phyloP scores from a whole-genome alignment of 2,888 invertebrate species.

The Polymixis flavicincta region DNA sequence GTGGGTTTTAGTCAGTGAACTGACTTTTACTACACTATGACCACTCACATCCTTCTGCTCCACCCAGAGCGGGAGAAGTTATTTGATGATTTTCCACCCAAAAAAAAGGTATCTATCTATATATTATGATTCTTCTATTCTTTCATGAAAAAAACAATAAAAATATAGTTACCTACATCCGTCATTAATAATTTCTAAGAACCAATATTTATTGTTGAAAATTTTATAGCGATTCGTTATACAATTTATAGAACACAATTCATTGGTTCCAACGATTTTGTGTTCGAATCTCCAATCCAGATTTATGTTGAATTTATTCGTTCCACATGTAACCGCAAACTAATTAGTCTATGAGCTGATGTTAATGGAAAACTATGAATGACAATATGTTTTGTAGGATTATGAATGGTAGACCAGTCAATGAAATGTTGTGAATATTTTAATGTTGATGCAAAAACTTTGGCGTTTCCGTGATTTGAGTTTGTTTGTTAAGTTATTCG shows the following conservation, averaged over 20 bases:
- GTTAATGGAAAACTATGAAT: constrained; percentile 47
- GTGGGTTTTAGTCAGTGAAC: too few species aligned
- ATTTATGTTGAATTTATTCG: constrained; percentile 56
- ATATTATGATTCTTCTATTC: constrained; percentile 40
- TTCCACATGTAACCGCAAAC: constrained; percentile 55
- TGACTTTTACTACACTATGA: too few species aligned
- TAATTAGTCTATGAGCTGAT: constrained; percentile 60
- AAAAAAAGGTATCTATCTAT: background rate
- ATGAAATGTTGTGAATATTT: constrained; percentile 4
- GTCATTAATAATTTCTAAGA: constrained; percentile 69
- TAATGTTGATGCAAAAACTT: background rate
- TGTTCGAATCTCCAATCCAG: constrained; percentile 44
- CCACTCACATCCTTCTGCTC: too few species aligned
- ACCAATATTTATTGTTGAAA: constrained; percentile 72
- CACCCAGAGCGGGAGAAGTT: too few species aligned
- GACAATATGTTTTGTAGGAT: constrained; percentile 22
- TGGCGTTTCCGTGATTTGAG: background rate
- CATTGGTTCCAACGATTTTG: constrained; percentile 71
- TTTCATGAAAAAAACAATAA: constrained; percentile 39
- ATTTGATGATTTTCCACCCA: too few species aligned
- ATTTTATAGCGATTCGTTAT: constrained; percentile 64
- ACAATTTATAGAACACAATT: constrained; percentile 71
- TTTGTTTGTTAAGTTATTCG: background rate
- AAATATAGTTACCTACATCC: constrained; percentile 37
- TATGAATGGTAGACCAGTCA: constrained; percentile 36